Evolutionary conservation across 2,888 invertebrate genomes (phyloP).

Genomic region (Deroplatys truncata): DNA sequence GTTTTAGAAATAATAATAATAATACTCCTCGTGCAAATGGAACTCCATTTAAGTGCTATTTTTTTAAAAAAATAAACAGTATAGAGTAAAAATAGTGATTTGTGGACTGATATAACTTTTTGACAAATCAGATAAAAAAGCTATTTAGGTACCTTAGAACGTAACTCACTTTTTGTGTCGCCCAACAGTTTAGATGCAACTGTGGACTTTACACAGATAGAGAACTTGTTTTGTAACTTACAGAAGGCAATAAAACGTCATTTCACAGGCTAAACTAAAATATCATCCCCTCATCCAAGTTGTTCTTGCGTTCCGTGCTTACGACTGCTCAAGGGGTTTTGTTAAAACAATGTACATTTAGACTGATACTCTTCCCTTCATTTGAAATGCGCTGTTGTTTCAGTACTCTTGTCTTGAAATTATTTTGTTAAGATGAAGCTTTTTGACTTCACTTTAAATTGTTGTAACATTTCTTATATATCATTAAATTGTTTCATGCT

Average conservation of each 20-base stretch:
- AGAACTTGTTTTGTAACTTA: not conserved
- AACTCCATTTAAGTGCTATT: not conserved
- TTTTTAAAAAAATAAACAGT: not conserved
- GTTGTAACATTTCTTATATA: not conserved
- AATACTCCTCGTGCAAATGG: not conserved
- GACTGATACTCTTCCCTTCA: not conserved
- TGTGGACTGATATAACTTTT: not conserved
- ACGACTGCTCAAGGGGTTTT: not conserved
- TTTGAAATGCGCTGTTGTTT: not conserved
- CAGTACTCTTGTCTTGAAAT: not conserved
- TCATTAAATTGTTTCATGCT: not conserved
- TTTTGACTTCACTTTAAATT: not conserved
- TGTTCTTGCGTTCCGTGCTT: not conserved
- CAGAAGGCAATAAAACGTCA: not conserved
- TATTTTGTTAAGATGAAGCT: not conserved
- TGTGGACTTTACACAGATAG: not conserved
- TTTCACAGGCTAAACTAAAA: not conserved
- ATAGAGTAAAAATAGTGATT: not conserved
- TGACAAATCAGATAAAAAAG: not conserved
- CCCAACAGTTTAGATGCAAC: not conserved
- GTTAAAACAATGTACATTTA: not conserved
- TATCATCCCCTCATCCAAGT: not conserved
- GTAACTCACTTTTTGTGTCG: not conserved
- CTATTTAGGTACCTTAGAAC: not conserved
- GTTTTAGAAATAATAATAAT: not conserved